Conservation (phyloP, 2,888 invertebrate genomes). For the Chalcis sispes region DNA sequence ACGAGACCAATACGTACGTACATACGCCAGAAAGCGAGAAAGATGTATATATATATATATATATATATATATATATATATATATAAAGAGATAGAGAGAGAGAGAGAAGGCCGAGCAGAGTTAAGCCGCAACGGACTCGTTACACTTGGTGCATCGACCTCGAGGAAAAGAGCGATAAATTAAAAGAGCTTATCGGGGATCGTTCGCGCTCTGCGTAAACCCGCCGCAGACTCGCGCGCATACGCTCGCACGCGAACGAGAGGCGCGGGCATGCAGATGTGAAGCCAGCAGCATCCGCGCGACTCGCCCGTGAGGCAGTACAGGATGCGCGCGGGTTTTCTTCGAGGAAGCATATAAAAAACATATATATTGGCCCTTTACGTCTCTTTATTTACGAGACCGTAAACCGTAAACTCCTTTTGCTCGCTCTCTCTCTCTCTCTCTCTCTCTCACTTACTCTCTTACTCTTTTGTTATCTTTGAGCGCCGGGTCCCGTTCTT, state of each 20-base stretch:
- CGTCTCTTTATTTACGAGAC: constrained; percentile 71
- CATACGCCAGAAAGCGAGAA: no score
- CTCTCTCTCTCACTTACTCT: no score
- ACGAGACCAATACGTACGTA: constrained; percentile 57
- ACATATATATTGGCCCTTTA: constrained; percentile 69
- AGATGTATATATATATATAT: no score
- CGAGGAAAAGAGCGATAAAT: constrained; percentile 70
- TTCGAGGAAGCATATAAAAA: constrained; percentile 61
- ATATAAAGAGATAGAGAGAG: no score
- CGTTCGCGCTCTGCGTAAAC: constrained; percentile 69
- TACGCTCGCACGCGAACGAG: constrained; percentile 29
- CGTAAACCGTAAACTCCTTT: constrained; percentile 64
- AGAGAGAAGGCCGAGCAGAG: no score
- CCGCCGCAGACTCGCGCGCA: no score
- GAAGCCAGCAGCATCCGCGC: constrained; percentile 39
- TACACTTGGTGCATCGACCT: constrained; percentile 64
- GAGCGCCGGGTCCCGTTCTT: no score
- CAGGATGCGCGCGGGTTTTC: constrained; percentile 57
- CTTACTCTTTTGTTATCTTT: no score
- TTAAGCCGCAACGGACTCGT: no score
- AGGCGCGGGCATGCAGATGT: constrained; percentile 41
- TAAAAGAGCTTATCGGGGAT: constrained; percentile 71
- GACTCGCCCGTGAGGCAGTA: constrained; percentile 40
- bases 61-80: no score
- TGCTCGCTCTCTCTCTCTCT: neutral